A percentile compares a stretch with the other conserved stretches of the same genome.
phyloP scores from a whole-genome alignment of 35 echinoderm and acorn worm genomes.

The Ophiothrix spiculata region DNA sequence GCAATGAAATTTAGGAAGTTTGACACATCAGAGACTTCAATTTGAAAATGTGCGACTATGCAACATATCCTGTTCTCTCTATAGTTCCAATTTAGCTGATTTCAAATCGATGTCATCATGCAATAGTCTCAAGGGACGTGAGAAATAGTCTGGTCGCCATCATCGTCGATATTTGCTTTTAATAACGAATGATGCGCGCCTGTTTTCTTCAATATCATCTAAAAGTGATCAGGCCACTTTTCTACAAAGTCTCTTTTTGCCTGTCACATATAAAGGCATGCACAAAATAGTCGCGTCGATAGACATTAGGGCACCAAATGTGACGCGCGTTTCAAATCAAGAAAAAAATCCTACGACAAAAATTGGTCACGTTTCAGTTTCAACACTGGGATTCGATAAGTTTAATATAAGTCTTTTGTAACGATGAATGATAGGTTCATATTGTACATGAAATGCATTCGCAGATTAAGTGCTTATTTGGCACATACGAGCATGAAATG shows the following conservation, averaged over 20 bases:
- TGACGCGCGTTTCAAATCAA: not conserved
- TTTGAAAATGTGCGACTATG: too few species aligned
- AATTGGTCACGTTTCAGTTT: not conserved
- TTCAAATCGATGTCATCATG: not conserved
- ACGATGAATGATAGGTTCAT: too few species aligned
- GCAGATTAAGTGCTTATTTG: not conserved
- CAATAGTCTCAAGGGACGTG: not conserved
- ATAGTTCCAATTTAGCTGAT: too few species aligned
- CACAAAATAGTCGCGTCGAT: not conserved
- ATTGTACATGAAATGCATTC: not conserved
- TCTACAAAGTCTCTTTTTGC: not conserved
- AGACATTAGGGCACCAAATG: not conserved
- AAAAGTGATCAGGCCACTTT: not conserved
- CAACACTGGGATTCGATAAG: not conserved
- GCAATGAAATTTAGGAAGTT: too few species aligned
- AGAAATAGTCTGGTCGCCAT: not conserved
- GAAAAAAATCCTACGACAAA: not conserved
- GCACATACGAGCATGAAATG: not conserved
- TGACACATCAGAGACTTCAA: too few species aligned
- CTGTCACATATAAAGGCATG: not conserved
- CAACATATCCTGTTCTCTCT: too few species aligned
- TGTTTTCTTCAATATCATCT: not conserved
- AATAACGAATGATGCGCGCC: not conserved
- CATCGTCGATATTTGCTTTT: conserved; percentile 2
- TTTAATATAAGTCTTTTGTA: not conserved